Conservation (phyloP, 2,888 invertebrate genomes). For the Tipula confusa region DNA sequence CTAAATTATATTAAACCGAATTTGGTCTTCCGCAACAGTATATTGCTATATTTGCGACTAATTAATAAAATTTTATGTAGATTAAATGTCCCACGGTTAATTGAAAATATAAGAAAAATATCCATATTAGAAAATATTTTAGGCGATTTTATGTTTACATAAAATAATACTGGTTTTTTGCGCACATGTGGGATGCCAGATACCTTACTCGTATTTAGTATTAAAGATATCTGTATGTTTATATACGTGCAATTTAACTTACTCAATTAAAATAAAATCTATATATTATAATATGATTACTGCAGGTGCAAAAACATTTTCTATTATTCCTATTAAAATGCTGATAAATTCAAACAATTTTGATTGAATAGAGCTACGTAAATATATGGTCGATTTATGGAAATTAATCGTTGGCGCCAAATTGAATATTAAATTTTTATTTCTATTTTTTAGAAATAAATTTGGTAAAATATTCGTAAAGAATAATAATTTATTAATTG, state of each 20-base stretch:
- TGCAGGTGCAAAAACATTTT: not conserved
- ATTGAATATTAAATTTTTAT: not conserved
- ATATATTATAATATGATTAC: not conserved
- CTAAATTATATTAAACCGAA: not conserved
- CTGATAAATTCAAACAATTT: not conserved
- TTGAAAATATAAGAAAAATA: not conserved
- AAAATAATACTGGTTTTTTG: not conserved
- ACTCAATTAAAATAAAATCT: not conserved
- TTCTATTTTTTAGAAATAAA: not conserved
- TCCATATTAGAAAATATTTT: not conserved
- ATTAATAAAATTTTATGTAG: not conserved
- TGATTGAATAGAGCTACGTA: not conserved
- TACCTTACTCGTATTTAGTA: not conserved
- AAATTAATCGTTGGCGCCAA: not conserved
- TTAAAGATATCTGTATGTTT: not conserved
- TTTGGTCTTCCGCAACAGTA: not conserved
- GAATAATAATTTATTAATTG: not conserved
- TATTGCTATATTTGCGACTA: not conserved
- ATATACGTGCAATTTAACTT: not conserved
- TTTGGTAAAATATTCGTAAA: not conserved
- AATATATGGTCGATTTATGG: not conserved
- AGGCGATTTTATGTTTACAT: conserved; percentile 13
- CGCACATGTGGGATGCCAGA: not conserved
- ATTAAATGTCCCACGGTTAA: not conserved
- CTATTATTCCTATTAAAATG: not conserved